Conservation (phyloP, 2,113 vertebrate genomes). For the Telmatochromis brachygnathus region DNA sequence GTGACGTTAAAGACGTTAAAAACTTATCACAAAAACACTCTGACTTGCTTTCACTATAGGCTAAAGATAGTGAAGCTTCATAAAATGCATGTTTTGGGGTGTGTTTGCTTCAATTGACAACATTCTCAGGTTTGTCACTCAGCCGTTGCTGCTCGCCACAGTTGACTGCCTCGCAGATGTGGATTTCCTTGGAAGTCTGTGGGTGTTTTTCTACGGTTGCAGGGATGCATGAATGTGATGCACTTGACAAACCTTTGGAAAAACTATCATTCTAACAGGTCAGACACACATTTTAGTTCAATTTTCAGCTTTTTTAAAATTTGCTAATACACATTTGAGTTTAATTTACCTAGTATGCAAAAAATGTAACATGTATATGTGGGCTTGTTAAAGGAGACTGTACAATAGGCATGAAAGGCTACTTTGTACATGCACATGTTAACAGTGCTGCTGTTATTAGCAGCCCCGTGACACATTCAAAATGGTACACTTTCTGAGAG, state of each 20-base stretch:
- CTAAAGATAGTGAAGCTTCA: not conserved
- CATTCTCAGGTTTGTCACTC: not conserved
- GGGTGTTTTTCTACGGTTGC: not conserved
- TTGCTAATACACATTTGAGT: not conserved
- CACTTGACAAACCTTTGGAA: not conserved
- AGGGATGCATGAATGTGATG: not conserved
- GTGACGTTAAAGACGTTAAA: not conserved
- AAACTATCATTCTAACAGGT: not conserved
- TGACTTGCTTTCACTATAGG: not conserved
- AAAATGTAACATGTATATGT: not conserved
- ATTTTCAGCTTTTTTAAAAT: not conserved
- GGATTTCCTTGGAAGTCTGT: not conserved
- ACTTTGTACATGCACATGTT: not conserved
- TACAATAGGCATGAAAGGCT: not conserved
- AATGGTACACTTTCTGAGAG: not conserved
- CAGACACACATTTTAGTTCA: not conserved
- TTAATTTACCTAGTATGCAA: not conserved
- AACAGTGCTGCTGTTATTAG: not conserved
- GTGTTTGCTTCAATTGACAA: not conserved
- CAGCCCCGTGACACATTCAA: not conserved
- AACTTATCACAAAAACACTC: not conserved
- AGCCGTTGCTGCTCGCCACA: not conserved
- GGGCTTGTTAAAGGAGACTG: not conserved
- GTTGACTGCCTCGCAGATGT: not conserved
- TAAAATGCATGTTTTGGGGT: not conserved